A percentile compares a stretch with the other conserved stretches of the same genome.
These are phyloP conservation scores for Maniola hyperantus DNA, from an alignment of 2,888 invertebrate species.

Conservation along the genomic window DNA sequence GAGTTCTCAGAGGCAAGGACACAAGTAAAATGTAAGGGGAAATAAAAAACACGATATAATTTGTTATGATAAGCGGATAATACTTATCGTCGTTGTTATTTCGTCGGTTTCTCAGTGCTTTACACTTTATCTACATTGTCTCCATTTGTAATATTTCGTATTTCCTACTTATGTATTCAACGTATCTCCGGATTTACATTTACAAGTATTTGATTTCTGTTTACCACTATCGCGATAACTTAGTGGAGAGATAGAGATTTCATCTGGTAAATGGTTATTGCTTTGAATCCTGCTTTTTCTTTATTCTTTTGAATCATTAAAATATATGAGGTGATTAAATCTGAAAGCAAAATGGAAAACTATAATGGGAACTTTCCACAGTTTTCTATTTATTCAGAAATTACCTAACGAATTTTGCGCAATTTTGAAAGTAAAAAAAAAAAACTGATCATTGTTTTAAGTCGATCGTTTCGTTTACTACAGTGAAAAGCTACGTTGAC, in stretches of 20 bases:
- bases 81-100: conserved; percentile 35
- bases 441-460: no score
- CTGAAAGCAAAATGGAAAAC: background rate
- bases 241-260: conserved; percentile 8
- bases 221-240: conserved; percentile 9
- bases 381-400: background rate
- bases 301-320: background rate
- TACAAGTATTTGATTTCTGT: conserved; percentile 23
- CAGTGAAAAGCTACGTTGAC: no score
- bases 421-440: no score
- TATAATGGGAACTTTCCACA: no score
- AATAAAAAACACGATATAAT: conserved; percentile 59
- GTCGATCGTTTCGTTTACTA: no score
- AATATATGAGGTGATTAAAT: background rate
- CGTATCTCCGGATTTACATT: conserved; percentile 18
- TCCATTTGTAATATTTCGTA: conserved; percentile 27
- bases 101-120: conserved; percentile 31
- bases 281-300: background rate
- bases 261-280: conserved; percentile 1
- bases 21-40: conserved; percentile 55
- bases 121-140: conserved; percentile 30
- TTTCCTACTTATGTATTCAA: conserved; percentile 25
- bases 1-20: conserved; percentile 71
- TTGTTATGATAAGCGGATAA: conserved; percentile 49
- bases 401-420: no score